Evolutionary conservation across 1,140 invertebrate species (phyloP), one percentile per base, ranked within the genome.

Genomic region (Aphelinus atriplicis): DNA sequence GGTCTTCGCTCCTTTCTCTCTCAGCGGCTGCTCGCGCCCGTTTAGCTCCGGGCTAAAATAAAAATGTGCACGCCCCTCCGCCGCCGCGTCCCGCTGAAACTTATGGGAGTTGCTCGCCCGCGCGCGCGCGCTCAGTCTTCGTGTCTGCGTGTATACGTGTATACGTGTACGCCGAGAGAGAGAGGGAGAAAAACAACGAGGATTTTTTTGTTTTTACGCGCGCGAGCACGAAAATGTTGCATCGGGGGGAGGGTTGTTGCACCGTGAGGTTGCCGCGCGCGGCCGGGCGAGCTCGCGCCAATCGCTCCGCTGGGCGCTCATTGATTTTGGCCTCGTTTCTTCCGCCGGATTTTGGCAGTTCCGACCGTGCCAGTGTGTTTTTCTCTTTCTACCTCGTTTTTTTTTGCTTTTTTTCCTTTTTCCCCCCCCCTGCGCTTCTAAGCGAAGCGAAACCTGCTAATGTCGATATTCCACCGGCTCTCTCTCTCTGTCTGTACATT

Each of bases 31-130:
- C 26, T 75, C 80, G 80, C 78, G 73, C 60, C 67, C 55, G 76
- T 79, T 82, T 77, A 50, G 80, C 81, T 78, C 76, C 78, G 58
- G 76, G 79, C 81, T 80, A 82, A 81, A 81, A 83, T 83, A 84
- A 83, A 82, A 83, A 83, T 67, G 77, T 63, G 61, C 26, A 76
- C 51, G n/a, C 46, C 26, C 26, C 43, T 64, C 60, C n/a, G 53
- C 56, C 61, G 46, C 45, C 10, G 43, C 76, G 60, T 63, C 58
- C 61, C 58, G 48, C 71, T 56, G 76, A 76, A 76, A 82, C 81
- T 82, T 79, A 80, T 77, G 79, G 75, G 64, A 61, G 75, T 79
- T 74, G 76, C 76, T 62, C 63, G 46, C 46, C 75, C 55, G 61
- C 43, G 6, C 60, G 3, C 60, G 3, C 2, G 0, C 26, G 60